Percentiles rank a stretch among this genome's conserved stretches.
phyloP scores from a whole-genome alignment of 2,888 invertebrate genomes.

The Tethea ocularis region DNA sequence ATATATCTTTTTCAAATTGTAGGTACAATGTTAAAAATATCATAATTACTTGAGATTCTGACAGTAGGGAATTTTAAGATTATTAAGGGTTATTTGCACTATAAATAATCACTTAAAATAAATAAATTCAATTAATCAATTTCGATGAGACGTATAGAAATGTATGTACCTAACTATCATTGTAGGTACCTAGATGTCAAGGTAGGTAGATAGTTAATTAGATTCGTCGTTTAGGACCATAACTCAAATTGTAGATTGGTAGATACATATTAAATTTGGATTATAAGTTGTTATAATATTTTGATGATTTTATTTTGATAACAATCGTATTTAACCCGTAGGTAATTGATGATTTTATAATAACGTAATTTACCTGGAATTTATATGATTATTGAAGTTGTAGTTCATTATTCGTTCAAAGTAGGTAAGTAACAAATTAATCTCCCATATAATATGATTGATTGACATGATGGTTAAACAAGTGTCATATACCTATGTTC shows the following conservation, averaged over 20 bases:
- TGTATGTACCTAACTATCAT: slow-evolving; percentile 35
- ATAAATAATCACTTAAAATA: slow-evolving; percentile 26
- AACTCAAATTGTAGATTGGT: slow-evolving; percentile 62
- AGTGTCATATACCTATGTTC: not conserved
- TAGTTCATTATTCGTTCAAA: slow-evolving; percentile 44
- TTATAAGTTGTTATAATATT: slow-evolving; percentile 58
- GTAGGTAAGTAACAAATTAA: slow-evolving; percentile 42
- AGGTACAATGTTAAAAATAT: too few species aligned
- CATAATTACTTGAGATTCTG: slow-evolving; percentile 18
- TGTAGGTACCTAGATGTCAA: slow-evolving; percentile 41
- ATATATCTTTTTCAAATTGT: too few species aligned
- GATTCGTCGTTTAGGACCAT: slow-evolving; percentile 71
- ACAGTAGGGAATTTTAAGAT: slow-evolving; percentile 37
- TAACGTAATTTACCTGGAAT: slow-evolving; percentile 44
- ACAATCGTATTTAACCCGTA: slow-evolving; percentile 59
- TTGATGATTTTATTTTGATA: slow-evolving; percentile 79
- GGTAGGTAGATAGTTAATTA: slow-evolving; percentile 55
- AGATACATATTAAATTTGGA: slow-evolving; percentile 37
- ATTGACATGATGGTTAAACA: not conserved
- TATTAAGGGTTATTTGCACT: slow-evolving; percentile 37
- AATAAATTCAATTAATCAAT: slow-evolving; percentile 42
- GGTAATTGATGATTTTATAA: slow-evolving; percentile 40
- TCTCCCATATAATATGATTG: slow-evolving; percentile 26
- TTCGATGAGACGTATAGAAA: slow-evolving; percentile 35
- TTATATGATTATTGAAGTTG: slow-evolving; percentile 45